phyloP scores from a whole-genome alignment of 30 jellyfish, hydroid and myxozoan species.

The Phacellophora camtschatica region DNA sequence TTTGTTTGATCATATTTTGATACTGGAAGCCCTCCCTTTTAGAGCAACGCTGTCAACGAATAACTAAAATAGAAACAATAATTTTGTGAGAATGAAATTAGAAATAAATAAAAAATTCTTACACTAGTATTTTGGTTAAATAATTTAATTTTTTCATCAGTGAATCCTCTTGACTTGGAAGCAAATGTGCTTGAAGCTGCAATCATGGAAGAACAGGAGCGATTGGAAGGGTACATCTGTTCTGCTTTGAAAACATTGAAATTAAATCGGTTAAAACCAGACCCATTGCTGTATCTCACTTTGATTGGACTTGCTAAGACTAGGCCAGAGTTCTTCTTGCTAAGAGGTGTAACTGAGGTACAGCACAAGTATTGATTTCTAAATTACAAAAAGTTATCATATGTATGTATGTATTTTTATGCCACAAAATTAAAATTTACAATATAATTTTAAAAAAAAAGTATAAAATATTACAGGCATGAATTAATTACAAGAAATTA shows the following conservation, averaged over 20 bases:
- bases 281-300: constrained; percentile 85
- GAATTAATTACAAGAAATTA: no score
- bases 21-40: no score
- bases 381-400: background rate
- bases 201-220: constrained; percentile 57
- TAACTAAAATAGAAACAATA: no score
- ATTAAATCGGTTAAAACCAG: constrained; percentile 87
- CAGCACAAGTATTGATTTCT: background rate
- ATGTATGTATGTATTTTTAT: no score
- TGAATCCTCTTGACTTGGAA: constrained; percentile 77
- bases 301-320: constrained; percentile 72
- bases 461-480: no score
- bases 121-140: no score
- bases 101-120: no score
- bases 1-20: no score
- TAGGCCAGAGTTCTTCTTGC: constrained; percentile 73
- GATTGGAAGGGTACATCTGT: constrained; percentile 79
- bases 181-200: constrained; percentile 64
- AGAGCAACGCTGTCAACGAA: no score
- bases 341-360: constrained; percentile 83
- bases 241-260: constrained; percentile 79
- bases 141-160: background rate
- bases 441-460: no score
- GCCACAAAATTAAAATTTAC: no score
- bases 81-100: no score